Conservation (phyloP, 2,113 vertebrate species). For the Vicugna pacos region DNA sequence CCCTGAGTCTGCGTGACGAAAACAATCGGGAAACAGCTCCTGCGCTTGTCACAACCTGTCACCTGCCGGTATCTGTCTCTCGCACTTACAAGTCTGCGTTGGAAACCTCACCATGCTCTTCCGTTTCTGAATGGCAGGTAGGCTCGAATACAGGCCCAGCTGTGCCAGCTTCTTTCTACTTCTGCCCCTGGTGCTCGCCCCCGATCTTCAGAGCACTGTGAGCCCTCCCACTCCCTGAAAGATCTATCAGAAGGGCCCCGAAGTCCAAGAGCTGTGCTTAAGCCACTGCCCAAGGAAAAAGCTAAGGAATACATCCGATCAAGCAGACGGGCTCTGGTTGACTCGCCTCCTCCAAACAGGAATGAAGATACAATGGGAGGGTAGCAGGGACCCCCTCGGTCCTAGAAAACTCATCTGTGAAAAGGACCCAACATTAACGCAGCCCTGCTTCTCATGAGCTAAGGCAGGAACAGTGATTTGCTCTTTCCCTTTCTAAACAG, state of each 20-base stretch:
- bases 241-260: neutral
- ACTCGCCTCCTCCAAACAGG: neutral
- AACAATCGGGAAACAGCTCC: neutral
- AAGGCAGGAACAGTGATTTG: neutral
- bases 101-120: neutral
- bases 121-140: neutral
- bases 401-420: neutral
- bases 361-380: neutral
- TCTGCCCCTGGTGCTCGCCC: neutral
- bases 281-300: neutral
- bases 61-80: neutral
- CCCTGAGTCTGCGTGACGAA: neutral
- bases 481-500: neutral
- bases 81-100: neutral
- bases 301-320: neutral
- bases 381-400: fast-evolving
- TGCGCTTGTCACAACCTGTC: neutral
- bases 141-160: fast-evolving
- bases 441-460: fast-evolving
- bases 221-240: fast-evolving
- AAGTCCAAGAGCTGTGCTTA: neutral
- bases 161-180: neutral
- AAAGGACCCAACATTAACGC: neutral
- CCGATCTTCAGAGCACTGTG: fast-evolving
- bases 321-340: fast-evolving